Percentiles rank a stretch among this genome's conserved stretches.
Conservation (phyloP, 2,797 vertebrate species). For the Triplophysa bombifrons region DNA sequence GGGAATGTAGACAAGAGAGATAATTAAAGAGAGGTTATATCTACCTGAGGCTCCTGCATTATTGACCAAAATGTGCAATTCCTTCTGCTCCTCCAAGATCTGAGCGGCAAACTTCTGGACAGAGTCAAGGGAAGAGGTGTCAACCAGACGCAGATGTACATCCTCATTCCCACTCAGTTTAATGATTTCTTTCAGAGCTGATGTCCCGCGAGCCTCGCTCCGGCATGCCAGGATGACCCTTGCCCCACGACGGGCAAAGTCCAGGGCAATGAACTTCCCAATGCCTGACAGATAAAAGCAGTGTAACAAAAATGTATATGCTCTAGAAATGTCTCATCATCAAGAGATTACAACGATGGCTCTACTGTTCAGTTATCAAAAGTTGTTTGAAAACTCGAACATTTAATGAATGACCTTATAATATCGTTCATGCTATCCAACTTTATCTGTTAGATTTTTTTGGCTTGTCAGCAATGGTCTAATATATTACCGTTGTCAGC, state of each 20-base stretch:
- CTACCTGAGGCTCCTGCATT: constrained; percentile 82
- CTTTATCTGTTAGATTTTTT: too few relatives aligned
- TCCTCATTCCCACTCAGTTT: constrained; percentile 71
- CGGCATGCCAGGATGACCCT: constrained; percentile 86
- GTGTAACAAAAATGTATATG: not conserved
- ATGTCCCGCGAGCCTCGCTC: constrained; percentile 68
- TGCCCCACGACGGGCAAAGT: constrained; percentile 82
- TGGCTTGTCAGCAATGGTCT: too few relatives aligned
- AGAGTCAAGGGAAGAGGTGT: constrained; percentile 81
- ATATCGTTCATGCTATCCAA: too few relatives aligned
- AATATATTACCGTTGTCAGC: too few relatives aligned
- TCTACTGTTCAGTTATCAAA: too few relatives aligned
- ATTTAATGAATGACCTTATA: too few relatives aligned
- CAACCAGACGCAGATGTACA: constrained; percentile 77
- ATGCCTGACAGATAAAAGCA: constrained; percentile 73
- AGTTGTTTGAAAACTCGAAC: too few relatives aligned
- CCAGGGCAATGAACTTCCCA: constrained; percentile 81
- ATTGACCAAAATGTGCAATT: constrained; percentile 86
- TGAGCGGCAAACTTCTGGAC: constrained; percentile 74
- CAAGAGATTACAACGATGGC: too few relatives aligned
- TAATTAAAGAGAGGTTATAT: not conserved
- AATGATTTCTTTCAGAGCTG: constrained; percentile 75
- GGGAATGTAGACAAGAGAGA: not conserved
- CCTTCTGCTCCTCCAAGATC: constrained; percentile 75
- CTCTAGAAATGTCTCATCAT: too few relatives aligned